Evolutionary conservation across 2,797 vertebrate genomes (phyloP), one percentile per base, ranked within the genome.

Genomic region (Rhincodon typus): DNA sequence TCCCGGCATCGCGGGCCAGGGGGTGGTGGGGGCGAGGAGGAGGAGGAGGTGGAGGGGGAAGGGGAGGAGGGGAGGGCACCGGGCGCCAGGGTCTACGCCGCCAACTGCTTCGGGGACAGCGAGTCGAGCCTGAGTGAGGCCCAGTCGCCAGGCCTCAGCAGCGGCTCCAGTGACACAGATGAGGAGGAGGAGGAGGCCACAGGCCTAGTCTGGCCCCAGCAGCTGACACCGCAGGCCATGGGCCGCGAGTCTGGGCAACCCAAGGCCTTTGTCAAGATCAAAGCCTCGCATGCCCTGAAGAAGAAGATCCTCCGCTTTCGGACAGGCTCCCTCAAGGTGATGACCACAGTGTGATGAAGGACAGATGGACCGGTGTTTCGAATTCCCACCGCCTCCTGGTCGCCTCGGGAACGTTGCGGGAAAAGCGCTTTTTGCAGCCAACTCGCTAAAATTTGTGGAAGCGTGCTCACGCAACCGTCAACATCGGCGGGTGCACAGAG

Each of bases 261-360:
- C 82, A 98, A 98, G 96, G 98, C 98, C 91, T 98, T 98, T n/a
- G 98, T 98, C 91, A 98, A 98, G 97, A 98, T 99, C 96, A 99
- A 99, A 96, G 98, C 98, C 0, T 99, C 98, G 0, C 98, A 98
- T 34, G 98, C 98, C 0, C 98, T 99, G 0, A 99, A 99, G 96
- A 99, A 98, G 96, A 99, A 99, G 97, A 99, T 99, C 70, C 96
- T 99, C 96, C 98, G 98, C n/a, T 99, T 99, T 96, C 98, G 98
- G 50, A 98, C 98, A 0, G 98, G 98, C 66, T 98, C 98, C 1
- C 98, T 99, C 62, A 99, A 99, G 97, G 98, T 99, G 96, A 99
- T 99, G 98, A 99, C 99, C 0, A 99, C 99, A 0, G 99, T 99
- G 46, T 99, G 97, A 98, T 86, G 27, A 4, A 19, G 15, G 25